phyloP scores from a whole-genome alignment of 2,113 vertebrate species.

The Merops nubicus region DNA sequence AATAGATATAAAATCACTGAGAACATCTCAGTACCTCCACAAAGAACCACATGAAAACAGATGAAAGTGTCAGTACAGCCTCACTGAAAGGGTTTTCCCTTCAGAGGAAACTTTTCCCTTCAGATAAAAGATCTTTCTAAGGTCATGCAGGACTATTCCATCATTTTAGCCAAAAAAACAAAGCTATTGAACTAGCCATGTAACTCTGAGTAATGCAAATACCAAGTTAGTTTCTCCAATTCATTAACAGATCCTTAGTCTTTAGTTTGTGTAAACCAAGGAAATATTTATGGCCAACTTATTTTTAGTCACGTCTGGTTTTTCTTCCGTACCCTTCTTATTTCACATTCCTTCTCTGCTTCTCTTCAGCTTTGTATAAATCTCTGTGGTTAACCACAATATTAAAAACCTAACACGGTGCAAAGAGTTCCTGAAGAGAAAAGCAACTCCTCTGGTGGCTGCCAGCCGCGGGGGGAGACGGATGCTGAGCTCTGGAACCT shows the following conservation, averaged over 20 bases:
- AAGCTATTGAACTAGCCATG: accelerated
- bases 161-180: background rate
- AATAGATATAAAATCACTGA: background rate
- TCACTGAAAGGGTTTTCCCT: background rate
- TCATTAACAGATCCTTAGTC: background rate
- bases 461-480: background rate
- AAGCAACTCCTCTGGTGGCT: background rate
- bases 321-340: background rate
- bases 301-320: background rate
- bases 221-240: background rate
- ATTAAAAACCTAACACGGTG: background rate
- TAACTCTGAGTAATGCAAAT: background rate
- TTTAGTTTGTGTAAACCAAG: background rate
- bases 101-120: background rate
- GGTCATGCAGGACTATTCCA: background rate
- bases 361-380: slow-evolving; percentile 26
- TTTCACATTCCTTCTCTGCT: slow-evolving; percentile 1
- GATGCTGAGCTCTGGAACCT: background rate
- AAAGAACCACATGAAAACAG: background rate
- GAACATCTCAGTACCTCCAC: background rate
- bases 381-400: slow-evolving; percentile 30
- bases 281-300: background rate
- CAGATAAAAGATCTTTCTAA: background rate
- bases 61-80: background rate
- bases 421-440: slow-evolving; percentile 4